phyloP scores from a whole-genome alignment of 2,888 invertebrate genomes.

The Meiosimyza platycephala region DNA sequence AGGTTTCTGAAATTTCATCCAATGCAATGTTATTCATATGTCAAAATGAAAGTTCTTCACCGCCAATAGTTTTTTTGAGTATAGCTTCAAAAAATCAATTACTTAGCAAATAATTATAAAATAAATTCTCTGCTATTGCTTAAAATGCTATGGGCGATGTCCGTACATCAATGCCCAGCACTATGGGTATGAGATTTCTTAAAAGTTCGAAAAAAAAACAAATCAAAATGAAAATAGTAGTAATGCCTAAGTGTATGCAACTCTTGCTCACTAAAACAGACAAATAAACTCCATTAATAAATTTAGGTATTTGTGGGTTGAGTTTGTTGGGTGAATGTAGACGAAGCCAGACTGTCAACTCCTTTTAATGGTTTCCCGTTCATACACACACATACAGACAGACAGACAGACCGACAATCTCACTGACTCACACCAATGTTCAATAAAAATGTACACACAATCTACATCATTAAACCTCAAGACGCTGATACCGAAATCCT shows the following conservation, averaged over 20 bases:
- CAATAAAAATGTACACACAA: too few relatives aligned
- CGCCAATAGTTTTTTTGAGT: too few relatives aligned
- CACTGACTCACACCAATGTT: too few relatives aligned
- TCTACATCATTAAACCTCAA: constrained; percentile 5
- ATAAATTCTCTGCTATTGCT: not conserved
- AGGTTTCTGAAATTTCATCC: too few relatives aligned
- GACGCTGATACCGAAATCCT: constrained; percentile 4
- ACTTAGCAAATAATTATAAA: constrained; percentile 5
- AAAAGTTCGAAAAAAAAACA: not conserved
- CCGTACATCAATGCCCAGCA: not conserved
- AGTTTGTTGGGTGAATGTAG: not conserved
- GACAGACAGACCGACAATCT: not conserved
- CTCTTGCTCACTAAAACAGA: not conserved
- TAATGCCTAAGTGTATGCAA: constrained; percentile 25
- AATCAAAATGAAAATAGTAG: not conserved
- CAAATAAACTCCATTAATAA: constrained; percentile 29
- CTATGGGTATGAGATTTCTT: constrained; percentile 1
- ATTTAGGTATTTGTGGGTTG: not conserved
- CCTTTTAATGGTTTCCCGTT: not conserved
- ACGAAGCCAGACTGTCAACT: not conserved
- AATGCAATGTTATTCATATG: too few relatives aligned
- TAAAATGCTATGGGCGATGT: not conserved
- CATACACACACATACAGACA: not conserved
- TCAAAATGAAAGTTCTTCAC: too few relatives aligned
- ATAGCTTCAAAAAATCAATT: constrained; percentile 3